phyloP scores from a whole-genome alignment of 23 tunicate genomes.

The Styela clava region DNA sequence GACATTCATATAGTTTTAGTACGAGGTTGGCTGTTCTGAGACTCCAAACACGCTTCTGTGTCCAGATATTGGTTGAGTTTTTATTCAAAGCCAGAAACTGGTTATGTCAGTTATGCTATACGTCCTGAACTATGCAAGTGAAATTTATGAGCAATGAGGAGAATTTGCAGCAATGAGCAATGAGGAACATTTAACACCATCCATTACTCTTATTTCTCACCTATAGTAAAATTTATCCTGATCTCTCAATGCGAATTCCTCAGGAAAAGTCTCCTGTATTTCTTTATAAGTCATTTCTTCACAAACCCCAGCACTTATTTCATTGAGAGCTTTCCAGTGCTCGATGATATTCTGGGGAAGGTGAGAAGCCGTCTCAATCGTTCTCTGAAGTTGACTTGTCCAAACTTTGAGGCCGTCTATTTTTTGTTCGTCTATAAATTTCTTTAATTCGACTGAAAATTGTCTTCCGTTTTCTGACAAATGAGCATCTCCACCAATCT shows the following conservation, averaged over 20 bases:
- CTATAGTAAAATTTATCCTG: constrained; percentile 83
- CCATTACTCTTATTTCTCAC: too few relatives aligned
- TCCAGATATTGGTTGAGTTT: too few relatives aligned
- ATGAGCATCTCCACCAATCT: constrained; percentile 86
- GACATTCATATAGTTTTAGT: too few relatives aligned
- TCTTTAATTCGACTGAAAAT: constrained; percentile 60
- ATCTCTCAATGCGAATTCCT: constrained; percentile 87
- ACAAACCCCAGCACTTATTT: constrained; percentile 94
- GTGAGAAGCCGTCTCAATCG: constrained; percentile 69
- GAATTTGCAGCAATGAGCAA: too few relatives aligned
- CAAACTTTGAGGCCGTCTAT: constrained; percentile 72
- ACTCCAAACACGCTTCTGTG: too few relatives aligned
- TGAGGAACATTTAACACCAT: too few relatives aligned
- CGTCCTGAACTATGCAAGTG: too few relatives aligned
- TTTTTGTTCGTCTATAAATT: constrained; percentile 60
- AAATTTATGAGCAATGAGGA: too few relatives aligned
- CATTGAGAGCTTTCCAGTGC: constrained; percentile 93
- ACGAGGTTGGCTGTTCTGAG: too few relatives aligned
- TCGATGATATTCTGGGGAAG: constrained; percentile 39
- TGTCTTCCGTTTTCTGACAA: constrained; percentile 68
- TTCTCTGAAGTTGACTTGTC: constrained; percentile 93
- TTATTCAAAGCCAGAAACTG: too few relatives aligned
- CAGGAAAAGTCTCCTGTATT: constrained; percentile 86
- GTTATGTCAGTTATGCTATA: too few relatives aligned
- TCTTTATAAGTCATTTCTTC: constrained; percentile 96